These are phyloP conservation scores for Mellivora capensis DNA, from an alignment of 2,113 vertebrate species.

Conservation along the genomic window DNA sequence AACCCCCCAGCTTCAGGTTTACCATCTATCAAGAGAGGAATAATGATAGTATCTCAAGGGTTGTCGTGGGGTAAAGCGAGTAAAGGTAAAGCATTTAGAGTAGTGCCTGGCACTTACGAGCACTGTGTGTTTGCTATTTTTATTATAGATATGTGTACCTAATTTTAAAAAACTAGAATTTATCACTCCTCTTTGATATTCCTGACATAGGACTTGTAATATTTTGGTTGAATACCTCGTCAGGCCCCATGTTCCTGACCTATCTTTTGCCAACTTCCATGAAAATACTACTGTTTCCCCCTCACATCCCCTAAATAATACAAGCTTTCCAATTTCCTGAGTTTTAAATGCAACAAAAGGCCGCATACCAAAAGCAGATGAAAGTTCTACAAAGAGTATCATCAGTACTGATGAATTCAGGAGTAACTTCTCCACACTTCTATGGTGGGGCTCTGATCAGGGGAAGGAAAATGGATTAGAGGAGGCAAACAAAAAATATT, in stretches of 20 bases:
- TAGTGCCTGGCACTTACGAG: neutral
- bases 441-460: neutral
- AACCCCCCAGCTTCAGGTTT: neutral
- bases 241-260: no score
- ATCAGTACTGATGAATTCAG: neutral
- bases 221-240: neutral
- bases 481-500: neutral
- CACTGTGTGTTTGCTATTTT: neutral
- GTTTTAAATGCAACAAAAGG: neutral
- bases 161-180: neutral
- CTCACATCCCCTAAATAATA: neutral
- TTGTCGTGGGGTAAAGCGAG: neutral
- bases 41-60: neutral
- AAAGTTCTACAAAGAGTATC: neutral
- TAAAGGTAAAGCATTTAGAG: neutral
- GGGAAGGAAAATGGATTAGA: neutral
- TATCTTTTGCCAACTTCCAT: neutral
- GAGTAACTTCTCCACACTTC: neutral
- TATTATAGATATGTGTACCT: neutral
- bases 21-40: neutral
- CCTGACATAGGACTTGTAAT: neutral
- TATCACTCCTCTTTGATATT: neutral
- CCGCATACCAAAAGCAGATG: neutral
- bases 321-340: neutral
- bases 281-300: neutral